A percentile compares a stretch with the other conserved stretches of the same genome.
Conservation (phyloP, 2,797 vertebrate genomes). For the Tiaroga cobitis region DNA sequence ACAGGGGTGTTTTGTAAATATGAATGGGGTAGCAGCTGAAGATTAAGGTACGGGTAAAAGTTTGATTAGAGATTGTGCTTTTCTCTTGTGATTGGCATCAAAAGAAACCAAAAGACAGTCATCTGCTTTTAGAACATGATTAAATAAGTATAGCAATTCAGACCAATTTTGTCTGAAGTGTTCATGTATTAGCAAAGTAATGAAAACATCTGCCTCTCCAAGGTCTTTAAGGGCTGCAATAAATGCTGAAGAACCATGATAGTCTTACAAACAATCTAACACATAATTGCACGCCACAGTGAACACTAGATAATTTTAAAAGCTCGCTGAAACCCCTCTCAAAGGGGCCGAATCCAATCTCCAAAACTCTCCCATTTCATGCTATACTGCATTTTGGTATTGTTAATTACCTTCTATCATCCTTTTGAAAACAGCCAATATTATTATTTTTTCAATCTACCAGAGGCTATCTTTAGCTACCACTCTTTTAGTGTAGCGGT, state of each 20-base stretch:
- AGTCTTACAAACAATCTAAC: constrained; percentile 48
- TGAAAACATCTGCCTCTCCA: constrained; percentile 52
- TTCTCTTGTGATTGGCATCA: not conserved
- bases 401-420: constrained; percentile 58
- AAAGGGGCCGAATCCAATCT: constrained; percentile 46
- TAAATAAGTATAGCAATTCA: constrained; percentile 48
- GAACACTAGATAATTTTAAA: constrained; percentile 33
- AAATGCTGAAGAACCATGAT: constrained; percentile 47
- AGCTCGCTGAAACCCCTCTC: constrained; percentile 45
- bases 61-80: not conserved
- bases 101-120: constrained; percentile 24
- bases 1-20: not conserved
- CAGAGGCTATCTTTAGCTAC: constrained; percentile 41
- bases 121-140: constrained; percentile 24
- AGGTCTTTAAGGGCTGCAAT: constrained; percentile 46
- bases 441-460: constrained; percentile 36
- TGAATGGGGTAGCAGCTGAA: not conserved
- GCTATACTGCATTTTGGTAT: constrained; percentile 54
- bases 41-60: constrained; percentile 2
- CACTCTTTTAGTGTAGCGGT: constrained; percentile 20
- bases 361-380: constrained; percentile 61
- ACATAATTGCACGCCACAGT: constrained; percentile 32
- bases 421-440: constrained; percentile 52
- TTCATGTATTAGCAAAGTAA: constrained; percentile 50
- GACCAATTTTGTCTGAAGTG: constrained; percentile 32